Evolutionary conservation across 2,797 vertebrate genomes (phyloP).

Genomic region (Mus minutoides): DNA sequence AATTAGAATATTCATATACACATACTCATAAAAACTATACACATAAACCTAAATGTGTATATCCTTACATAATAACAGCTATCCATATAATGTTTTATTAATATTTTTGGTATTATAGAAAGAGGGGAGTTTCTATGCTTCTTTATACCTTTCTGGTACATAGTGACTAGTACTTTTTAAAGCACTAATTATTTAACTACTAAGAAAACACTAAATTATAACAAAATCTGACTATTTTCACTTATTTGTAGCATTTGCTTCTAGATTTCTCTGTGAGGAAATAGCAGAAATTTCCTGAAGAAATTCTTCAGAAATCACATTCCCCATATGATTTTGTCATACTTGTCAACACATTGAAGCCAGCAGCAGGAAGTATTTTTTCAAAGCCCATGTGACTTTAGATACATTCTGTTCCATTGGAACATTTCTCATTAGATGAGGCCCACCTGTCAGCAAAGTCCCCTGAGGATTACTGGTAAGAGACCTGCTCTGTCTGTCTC

Average conservation of each 20-base stretch:
- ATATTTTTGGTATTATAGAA: background rate
- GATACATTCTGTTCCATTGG: accelerated
- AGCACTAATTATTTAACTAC: background rate
- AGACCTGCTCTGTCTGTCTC: background rate
- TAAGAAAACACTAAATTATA: background rate
- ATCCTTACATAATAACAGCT: background rate
- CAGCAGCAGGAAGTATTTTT: background rate
- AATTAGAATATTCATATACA: background rate
- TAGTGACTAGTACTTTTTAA: background rate
- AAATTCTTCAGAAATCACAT: background rate
- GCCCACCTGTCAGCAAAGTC: background rate
- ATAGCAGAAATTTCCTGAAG: background rate
- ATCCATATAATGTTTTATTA: background rate
- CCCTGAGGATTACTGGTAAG: background rate
- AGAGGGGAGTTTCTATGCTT: background rate
- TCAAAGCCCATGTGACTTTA: background rate
- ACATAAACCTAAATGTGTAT: background rate
- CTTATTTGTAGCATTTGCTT: background rate
- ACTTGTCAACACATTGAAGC: background rate
- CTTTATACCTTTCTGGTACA: background rate
- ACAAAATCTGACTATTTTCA: background rate
- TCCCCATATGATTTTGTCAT: background rate
- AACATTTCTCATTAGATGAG: background rate
- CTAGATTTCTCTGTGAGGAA: background rate
- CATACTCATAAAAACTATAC: background rate